Conservation (phyloP, 2,797 vertebrate species). For the Avahi laniger region DNA sequence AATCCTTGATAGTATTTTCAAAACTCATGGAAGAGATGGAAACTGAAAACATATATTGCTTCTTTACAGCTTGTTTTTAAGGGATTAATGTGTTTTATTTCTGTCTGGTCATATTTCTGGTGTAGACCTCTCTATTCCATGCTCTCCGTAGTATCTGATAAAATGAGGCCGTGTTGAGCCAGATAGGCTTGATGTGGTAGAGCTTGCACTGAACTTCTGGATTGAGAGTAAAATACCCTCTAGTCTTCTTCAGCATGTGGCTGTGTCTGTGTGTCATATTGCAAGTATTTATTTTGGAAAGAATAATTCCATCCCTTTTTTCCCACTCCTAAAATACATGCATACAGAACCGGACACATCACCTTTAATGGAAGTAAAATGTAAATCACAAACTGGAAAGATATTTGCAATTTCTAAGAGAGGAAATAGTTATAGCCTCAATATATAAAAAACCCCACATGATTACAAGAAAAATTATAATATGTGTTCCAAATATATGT, state of each 20-base stretch:
- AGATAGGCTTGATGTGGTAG: background rate
- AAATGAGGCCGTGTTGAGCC: background rate
- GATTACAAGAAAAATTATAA: slow-evolving; percentile 28
- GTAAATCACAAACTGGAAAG: slow-evolving; percentile 25
- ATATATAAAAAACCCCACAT: background rate
- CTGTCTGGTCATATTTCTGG: background rate
- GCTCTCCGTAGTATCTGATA: background rate
- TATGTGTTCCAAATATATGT: background rate
- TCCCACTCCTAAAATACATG: background rate
- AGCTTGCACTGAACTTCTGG: background rate
- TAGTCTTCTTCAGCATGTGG: background rate
- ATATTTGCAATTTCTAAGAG: background rate
- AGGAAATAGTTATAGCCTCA: slow-evolving; percentile 10
- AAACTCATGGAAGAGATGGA: background rate
- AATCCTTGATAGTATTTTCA: slow-evolving; percentile 25
- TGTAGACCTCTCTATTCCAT: background rate
- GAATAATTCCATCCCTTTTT: background rate
- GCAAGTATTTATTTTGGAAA: slow-evolving; percentile 16
- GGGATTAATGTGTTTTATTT: background rate
- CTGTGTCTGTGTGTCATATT: background rate
- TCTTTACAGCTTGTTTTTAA: background rate
- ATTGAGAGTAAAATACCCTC: background rate
- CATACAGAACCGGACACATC: background rate
- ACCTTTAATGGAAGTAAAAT: slow-evolving; percentile 33
- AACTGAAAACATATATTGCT: background rate